A percentile compares a stretch with the other conserved stretches of the same genome.
Evolutionary conservation across 92 coral and sea anemone species (phyloP).

Genomic region (Phymanthus crucifer): DNA sequence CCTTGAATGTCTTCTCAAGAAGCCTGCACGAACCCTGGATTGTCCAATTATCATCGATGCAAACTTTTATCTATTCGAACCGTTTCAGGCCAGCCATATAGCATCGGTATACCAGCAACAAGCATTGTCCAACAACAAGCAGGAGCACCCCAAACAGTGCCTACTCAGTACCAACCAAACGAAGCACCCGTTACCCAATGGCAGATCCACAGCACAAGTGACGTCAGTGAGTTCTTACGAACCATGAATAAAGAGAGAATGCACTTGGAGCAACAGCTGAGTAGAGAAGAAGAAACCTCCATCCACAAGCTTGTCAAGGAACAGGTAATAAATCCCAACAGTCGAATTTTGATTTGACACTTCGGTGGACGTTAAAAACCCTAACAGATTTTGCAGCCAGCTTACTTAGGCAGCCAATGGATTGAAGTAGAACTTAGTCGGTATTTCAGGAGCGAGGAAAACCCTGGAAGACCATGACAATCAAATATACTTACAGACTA

Average conservation of each 20-base stretch:
- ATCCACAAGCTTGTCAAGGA: constrained; percentile 75
- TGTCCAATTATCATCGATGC: too few species aligned
- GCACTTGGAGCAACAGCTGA: constrained; percentile 80
- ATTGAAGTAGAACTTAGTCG: too few species aligned
- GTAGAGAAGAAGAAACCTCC: constrained; percentile 90
- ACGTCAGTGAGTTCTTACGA: constrained; percentile 90
- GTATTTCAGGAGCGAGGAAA: too few species aligned
- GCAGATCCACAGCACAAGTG: constrained; percentile 86
- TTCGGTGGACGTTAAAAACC: too few species aligned
- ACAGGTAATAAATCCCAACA: too few species aligned
- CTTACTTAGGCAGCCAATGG: too few species aligned
- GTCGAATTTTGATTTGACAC: too few species aligned
- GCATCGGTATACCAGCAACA: not conserved
- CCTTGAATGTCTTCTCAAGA: too few species aligned
- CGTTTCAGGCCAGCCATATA: constrained; percentile 18
- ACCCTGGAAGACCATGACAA: too few species aligned
- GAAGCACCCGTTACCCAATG: constrained; percentile 63
- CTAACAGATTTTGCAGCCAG: too few species aligned
- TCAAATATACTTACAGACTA: too few species aligned
- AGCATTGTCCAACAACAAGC: constrained; percentile 30
- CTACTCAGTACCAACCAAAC: constrained; percentile 48
- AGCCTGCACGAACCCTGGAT: too few species aligned
- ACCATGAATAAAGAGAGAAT: constrained; percentile 94
- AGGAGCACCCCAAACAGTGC: constrained; percentile 30
- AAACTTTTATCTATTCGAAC: not conserved